A percentile compares a stretch with the other conserved stretches of the same genome.
These are phyloP conservation scores for Caerostris extrusa DNA, from an alignment of 1,140 invertebrate species.

Conservation along the genomic window DNA sequence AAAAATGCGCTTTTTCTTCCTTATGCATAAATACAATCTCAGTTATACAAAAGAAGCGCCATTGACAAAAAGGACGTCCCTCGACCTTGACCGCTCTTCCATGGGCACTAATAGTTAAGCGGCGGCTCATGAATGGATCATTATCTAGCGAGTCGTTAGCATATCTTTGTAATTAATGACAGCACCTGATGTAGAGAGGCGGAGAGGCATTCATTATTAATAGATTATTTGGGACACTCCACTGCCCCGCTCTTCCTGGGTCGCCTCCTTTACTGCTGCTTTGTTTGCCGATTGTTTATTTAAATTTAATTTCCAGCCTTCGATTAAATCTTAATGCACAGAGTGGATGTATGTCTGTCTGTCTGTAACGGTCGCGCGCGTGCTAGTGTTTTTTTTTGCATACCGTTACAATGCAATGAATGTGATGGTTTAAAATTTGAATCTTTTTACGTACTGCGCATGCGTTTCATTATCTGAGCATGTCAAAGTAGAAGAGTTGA, in stretches of 20 bases:
- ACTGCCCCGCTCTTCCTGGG: constrained; percentile 24
- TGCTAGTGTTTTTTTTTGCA: too few species aligned
- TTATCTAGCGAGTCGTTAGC: constrained; percentile 5
- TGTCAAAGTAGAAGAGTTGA: too few species aligned
- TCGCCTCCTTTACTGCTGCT: not conserved
- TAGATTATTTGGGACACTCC: constrained; percentile 24
- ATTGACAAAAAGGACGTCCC: not conserved
- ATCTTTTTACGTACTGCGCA: too few species aligned
- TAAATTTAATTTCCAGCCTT: not conserved
- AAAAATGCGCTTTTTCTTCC: not conserved
- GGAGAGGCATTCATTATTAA: constrained; percentile 27
- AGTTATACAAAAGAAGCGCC: not conserved
- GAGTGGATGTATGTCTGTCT: too few species aligned
- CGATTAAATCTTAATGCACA: too few species aligned
- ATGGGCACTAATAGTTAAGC: constrained; percentile 31
- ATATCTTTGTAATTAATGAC: constrained; percentile 43
- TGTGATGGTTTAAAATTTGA: too few species aligned
- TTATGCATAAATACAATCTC: not conserved
- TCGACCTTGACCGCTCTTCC: constrained; percentile 5
- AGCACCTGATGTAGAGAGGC: constrained; percentile 35
- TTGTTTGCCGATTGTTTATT: not conserved
- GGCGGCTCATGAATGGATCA: constrained; percentile 16
- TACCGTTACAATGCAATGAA: too few species aligned
- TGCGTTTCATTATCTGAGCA: too few species aligned
- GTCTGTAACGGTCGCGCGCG: too few species aligned